phyloP scores from a whole-genome alignment of 2,797 vertebrate species.

The Cuniculus paca region DNA sequence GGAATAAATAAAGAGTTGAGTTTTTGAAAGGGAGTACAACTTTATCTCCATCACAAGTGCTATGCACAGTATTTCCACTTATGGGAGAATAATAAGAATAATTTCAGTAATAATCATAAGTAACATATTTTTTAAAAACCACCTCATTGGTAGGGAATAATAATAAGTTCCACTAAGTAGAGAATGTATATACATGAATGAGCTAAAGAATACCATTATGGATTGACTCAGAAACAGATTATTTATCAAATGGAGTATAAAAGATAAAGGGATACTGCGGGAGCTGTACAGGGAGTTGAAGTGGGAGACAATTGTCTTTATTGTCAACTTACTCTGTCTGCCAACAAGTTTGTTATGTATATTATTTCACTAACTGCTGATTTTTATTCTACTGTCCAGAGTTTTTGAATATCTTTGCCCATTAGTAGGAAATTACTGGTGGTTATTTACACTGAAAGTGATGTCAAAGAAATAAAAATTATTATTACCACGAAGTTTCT shows the following conservation, averaged over 20 bases:
- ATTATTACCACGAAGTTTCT: not conserved
- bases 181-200: not conserved
- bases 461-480: not conserved
- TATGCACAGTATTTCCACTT: not conserved
- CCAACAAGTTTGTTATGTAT: not conserved
- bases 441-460: not conserved
- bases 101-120: not conserved
- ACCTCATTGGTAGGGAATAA: not conserved
- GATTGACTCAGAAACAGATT: not conserved
- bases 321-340: not conserved
- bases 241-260: not conserved
- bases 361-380: not conserved
- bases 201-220: not conserved
- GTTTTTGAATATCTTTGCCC: not conserved
- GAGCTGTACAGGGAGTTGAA: not conserved
- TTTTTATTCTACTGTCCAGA: not conserved
- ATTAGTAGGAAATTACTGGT: not conserved
- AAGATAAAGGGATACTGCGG: not conserved
- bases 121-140: not conserved
- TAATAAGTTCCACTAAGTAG: not conserved
- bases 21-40: not conserved
- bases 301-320: not conserved
- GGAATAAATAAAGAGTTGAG: not conserved
- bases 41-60: not conserved
- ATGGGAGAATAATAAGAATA: not conserved